Percentiles rank a stretch among this genome's conserved stretches.
Evolutionary conservation across 1,140 invertebrate species (phyloP).

Genomic region (Saccostrea echinata): DNA sequence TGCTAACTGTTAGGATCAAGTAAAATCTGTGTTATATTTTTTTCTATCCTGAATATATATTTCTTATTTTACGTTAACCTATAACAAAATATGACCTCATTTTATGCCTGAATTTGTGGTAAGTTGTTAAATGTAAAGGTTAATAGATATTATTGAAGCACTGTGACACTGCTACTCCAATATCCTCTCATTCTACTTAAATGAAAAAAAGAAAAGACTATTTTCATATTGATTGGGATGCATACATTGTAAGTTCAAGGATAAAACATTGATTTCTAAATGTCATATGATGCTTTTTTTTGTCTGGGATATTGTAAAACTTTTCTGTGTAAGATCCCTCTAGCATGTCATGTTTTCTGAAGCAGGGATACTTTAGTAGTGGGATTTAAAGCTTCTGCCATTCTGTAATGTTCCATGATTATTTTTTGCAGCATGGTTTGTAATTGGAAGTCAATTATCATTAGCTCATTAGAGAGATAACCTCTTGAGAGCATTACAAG

Average conservation of each 20-base stretch:
- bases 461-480: slow-evolving; percentile 37
- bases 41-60: too few species aligned
- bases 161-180: too few species aligned
- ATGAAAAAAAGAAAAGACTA: not conserved
- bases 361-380: not conserved
- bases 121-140: too few species aligned
- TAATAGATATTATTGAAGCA: too few species aligned
- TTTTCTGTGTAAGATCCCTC: not conserved
- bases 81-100: too few species aligned
- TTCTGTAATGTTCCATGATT: not conserved
- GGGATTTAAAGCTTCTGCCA: not conserved
- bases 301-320: not conserved
- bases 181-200: not conserved
- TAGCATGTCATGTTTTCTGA: not conserved
- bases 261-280: not conserved
- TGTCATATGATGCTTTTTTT: not conserved
- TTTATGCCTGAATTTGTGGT: too few species aligned
- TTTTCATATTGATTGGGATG: not conserved
- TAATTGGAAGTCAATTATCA: slow-evolving; percentile 39
- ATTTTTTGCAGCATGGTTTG: slow-evolving; percentile 14
- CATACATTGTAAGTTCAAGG: not conserved
- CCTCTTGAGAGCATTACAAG: slow-evolving; percentile 30
- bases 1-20: too few species aligned
- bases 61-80: too few species aligned
- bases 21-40: too few species aligned